Evolutionary conservation across 1,140 invertebrate species (phyloP).

Genomic region (Dendroctonus ponderosae): DNA sequence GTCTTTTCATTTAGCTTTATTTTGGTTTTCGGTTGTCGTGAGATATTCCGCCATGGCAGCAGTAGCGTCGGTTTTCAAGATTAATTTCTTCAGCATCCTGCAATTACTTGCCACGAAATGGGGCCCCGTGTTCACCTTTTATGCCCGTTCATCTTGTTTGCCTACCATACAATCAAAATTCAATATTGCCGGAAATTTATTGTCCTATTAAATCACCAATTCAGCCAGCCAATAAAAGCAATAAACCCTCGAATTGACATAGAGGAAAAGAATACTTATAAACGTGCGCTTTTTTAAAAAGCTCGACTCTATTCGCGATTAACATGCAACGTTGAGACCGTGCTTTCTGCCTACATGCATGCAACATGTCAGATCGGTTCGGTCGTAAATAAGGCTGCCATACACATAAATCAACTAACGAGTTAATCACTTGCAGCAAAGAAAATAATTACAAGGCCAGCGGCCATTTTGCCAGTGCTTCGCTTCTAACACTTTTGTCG

Average conservation of each 20-base stretch:
- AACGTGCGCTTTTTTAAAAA: constrained; percentile 30
- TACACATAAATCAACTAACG: constrained; percentile 51
- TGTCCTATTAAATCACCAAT: no score
- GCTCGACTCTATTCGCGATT: constrained; percentile 43
- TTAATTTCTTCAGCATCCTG: no score
- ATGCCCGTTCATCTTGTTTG: no score
- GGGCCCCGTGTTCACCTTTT: no score
- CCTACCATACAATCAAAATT: no score
- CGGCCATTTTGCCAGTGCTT: constrained; percentile 39
- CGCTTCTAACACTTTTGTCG: constrained; percentile 28
- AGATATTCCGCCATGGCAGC: no score
- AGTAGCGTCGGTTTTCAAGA: no score
- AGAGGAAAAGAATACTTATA: constrained; percentile 34
- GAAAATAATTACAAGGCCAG: constrained; percentile 51
- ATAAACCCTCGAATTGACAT: constrained; percentile 24
- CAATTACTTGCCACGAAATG: no score
- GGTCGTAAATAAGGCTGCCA: constrained; percentile 45
- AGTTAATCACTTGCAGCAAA: constrained; percentile 49
- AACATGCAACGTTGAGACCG: constrained; percentile 48
- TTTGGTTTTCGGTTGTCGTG: constrained; percentile 30
- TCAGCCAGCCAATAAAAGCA: constrained; percentile 13
- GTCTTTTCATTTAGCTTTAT: constrained; percentile 38
- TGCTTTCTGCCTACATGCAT: constrained; percentile 50
- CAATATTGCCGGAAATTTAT: no score
- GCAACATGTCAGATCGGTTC: constrained; percentile 48